Evolutionary conservation across 2,888 invertebrate genomes (phyloP), one percentile per base, ranked within the genome.

Genomic region (Acrocyrtus sp.): DNA sequence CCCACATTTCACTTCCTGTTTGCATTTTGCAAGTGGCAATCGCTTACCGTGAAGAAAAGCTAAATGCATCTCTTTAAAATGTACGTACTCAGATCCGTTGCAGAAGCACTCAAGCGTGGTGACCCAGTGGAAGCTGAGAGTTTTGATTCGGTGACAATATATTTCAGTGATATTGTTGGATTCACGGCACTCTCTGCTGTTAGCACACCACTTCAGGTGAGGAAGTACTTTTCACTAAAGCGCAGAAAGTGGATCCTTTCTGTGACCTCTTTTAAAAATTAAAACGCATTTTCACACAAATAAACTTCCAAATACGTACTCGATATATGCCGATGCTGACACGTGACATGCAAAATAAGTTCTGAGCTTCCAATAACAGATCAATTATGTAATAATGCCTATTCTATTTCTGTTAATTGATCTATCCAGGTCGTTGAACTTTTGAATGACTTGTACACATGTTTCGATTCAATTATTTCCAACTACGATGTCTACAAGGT

Each of bases 401-500:
- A 51, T 1, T n/a, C n/a, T n/a, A n/a, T n/a, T n/a, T n/a, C 8
- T 63, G 34, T 50, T 51, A 58, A 48, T 65, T 62, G 62, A 53
- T 26, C 48, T 56, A n/a, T 41, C 19, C 87, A 93, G 91, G 92
- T 95, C 1, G 93, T 95, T 50, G 92, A 93, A 83, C 88, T 95
- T 80, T 86, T 95, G 50, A 95, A 95, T 83, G 94, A 94, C 82
- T 85, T 95, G 57, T 95, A 95, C 85, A 94, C 95, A 0, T 90
- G 91, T 81, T 95, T 94, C 82, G 95, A 95, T 83, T 91, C 92
- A 0, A 93, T 95, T 72, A 93, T 95, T 82, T 92, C 92, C 0
- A 90, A 90, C 83, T 95, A 93, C 84, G 93, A 94, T 82, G 93
- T 93, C 4, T 93, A 93, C 84, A 96, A 96, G 88, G 93, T 95